These are phyloP conservation scores for Sussaba pulchella DNA, from an alignment of 2,888 invertebrate species.

Conservation along the genomic window DNA sequence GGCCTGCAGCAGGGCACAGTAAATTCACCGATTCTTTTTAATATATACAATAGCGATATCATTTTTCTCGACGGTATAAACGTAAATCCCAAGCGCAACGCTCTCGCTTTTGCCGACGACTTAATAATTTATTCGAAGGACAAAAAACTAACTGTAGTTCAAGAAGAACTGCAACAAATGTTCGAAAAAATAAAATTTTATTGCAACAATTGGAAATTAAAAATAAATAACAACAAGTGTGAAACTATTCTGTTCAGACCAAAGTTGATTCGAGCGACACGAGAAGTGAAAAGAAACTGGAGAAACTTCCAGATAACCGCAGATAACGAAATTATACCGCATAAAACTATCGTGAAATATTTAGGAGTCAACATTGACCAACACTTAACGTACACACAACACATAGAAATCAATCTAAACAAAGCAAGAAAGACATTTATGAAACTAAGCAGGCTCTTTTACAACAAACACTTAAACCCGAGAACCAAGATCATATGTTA, in stretches of 20 bases:
- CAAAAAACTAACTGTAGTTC: neutral
- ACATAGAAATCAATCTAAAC: conserved; percentile 34
- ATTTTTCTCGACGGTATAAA: neutral
- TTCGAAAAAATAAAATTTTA: conserved; percentile 55
- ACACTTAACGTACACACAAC: conserved; percentile 1
- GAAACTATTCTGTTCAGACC: conserved; percentile 61
- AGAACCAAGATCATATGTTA: conserved; percentile 58
- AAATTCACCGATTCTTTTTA: neutral
- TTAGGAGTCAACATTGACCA: conserved; percentile 1
- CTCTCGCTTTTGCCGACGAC: neutral
- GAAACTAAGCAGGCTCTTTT: conserved; percentile 35
- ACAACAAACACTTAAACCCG: conserved; percentile 20
- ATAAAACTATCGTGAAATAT: neutral
- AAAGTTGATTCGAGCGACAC: conserved; percentile 13
- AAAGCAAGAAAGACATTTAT: conserved; percentile 43
- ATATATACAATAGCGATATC: conserved; percentile 3
- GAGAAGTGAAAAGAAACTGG: conserved; percentile 50
- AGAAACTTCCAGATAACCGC: conserved; percentile 46
- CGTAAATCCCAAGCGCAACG: neutral
- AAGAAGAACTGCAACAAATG: neutral
- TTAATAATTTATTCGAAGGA: neutral
- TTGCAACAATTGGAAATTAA: conserved; percentile 65
- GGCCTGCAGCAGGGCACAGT: neutral
- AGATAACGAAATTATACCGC: neutral
- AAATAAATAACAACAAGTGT: conserved; percentile 64